Percentiles rank a stretch among this genome's conserved stretches.
These are phyloP conservation scores for Plusia festucae DNA, from an alignment of 2,888 invertebrate genomes.

Conservation along the genomic window DNA sequence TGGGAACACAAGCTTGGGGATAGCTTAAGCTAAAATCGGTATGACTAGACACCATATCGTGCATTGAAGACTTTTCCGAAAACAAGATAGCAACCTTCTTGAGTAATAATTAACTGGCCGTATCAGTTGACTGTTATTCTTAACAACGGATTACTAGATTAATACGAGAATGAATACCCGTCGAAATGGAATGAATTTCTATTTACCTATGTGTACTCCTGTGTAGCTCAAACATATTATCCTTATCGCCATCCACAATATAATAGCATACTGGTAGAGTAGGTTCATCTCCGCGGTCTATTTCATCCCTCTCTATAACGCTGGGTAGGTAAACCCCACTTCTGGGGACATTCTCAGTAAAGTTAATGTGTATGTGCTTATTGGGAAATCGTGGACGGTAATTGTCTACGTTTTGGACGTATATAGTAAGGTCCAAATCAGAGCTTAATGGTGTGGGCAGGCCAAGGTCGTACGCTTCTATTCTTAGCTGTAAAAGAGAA, in stretches of 20 bases:
- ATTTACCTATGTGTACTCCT: conserved; percentile 92
- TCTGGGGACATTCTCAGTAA: conserved; percentile 90
- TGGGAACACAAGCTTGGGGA: too few species aligned
- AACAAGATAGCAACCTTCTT: too few species aligned
- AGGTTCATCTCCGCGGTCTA: conserved; percentile 95
- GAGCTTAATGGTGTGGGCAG: conserved; percentile 95
- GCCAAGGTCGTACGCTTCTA: conserved; percentile 97
- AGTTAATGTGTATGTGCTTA: conserved; percentile 92
- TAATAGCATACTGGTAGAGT: conserved; percentile 97
- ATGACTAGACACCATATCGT: too few species aligned
- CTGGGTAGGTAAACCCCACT: conserved; percentile 93
- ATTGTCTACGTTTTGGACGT: conserved; percentile 96
- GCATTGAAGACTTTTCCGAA: too few species aligned
- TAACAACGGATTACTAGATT: too few species aligned
- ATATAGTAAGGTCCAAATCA: conserved; percentile 95
- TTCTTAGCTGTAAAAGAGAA: conserved; percentile 91
- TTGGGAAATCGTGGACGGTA: conserved; percentile 96
- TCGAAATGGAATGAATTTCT: background rate
- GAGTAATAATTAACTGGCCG: too few species aligned
- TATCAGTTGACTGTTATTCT: too few species aligned
- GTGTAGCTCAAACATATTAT: conserved; percentile 92
- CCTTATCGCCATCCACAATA: conserved; percentile 95
- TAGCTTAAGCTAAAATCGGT: too few species aligned
- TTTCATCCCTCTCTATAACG: conserved; percentile 95
- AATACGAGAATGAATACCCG: too few species aligned